Evolutionary conservation across 2,113 vertebrate species (phyloP).

Genomic region (Catagonus wagneri): DNA sequence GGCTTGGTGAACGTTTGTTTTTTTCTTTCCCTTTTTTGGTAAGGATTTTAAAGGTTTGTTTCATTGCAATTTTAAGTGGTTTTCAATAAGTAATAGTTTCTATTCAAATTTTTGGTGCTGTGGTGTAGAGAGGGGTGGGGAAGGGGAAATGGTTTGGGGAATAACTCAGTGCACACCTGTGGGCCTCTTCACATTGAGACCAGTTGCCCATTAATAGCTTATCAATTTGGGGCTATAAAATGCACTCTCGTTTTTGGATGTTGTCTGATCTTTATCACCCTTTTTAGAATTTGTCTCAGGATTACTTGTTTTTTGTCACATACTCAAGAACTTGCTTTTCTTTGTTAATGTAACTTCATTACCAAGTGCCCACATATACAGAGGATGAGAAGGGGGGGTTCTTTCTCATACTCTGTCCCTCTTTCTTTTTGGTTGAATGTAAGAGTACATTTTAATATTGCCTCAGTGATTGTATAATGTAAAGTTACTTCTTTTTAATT

Average conservation of each 20-base stretch:
- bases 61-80: constrained; percentile 84
- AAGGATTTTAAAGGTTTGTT: constrained; percentile 86
- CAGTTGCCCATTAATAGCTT: constrained; percentile 26
- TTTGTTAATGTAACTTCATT: constrained; percentile 71
- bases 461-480: constrained; percentile 73
- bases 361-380: constrained; percentile 54
- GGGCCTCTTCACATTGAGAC: constrained; percentile 70
- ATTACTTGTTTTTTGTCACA: constrained; percentile 76
- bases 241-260: constrained; percentile 68
- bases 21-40: constrained; percentile 75
- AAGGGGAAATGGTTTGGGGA: constrained; percentile 42
- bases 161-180: constrained; percentile 62
- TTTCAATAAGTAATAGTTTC: constrained; percentile 84
- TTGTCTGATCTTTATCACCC: constrained; percentile 63
- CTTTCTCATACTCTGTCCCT: constrained; percentile 34
- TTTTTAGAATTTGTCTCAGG: constrained; percentile 74
- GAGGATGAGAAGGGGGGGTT: constrained; percentile 67
- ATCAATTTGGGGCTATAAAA: constrained; percentile 59
- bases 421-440: constrained; percentile 73
- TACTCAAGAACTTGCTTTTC: constrained; percentile 76
- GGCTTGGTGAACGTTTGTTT: constrained; percentile 86
- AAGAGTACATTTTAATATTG: constrained; percentile 65
- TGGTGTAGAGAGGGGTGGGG: constrained; percentile 73
- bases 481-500: constrained; percentile 69
- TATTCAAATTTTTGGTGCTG: constrained; percentile 86